Conservation (phyloP, 2,797 vertebrate species). For the Ara ararauna region DNA sequence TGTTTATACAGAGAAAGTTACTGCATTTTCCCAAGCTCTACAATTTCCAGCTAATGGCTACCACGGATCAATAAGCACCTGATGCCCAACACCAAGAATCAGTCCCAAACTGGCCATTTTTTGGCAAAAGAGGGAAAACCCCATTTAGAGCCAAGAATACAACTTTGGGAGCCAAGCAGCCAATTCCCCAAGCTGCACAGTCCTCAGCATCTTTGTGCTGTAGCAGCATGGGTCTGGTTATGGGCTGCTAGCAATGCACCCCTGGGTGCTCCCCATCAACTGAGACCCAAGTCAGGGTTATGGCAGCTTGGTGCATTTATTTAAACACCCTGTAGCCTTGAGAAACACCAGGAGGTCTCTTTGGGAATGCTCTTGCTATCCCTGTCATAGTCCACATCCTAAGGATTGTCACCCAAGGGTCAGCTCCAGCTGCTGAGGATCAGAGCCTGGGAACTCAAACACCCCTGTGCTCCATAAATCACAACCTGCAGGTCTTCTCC, state of each 20-base stretch:
- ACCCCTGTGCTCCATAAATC: fast-evolving
- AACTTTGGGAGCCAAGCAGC: neutral
- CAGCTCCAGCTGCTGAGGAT: fast-evolving
- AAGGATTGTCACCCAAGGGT: neutral
- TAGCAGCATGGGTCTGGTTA: fast-evolving
- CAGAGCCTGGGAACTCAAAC: fast-evolving
- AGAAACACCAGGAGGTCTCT: neutral
- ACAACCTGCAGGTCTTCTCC: neutral
- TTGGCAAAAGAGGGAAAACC: neutral
- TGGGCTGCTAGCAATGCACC: neutral
- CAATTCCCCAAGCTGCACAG: fast-evolving
- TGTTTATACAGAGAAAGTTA: fast-evolving
- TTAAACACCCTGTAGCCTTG: neutral
- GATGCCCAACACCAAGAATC: neutral
- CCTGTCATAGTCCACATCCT: fast-evolving
- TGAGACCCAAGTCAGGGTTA: neutral
- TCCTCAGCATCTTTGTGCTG: neutral
- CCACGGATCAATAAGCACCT: fast-evolving
- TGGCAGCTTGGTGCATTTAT: neutral
- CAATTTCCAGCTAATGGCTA: neutral
- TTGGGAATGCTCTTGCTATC: neutral
- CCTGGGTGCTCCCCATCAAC: neutral
- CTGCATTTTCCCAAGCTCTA: fast-evolving
- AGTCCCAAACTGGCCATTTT: fast-evolving
- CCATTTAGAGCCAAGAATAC: fast-evolving